phyloP scores from a whole-genome alignment of 2,797 vertebrate genomes.

The Denticeps clupeoides region DNA sequence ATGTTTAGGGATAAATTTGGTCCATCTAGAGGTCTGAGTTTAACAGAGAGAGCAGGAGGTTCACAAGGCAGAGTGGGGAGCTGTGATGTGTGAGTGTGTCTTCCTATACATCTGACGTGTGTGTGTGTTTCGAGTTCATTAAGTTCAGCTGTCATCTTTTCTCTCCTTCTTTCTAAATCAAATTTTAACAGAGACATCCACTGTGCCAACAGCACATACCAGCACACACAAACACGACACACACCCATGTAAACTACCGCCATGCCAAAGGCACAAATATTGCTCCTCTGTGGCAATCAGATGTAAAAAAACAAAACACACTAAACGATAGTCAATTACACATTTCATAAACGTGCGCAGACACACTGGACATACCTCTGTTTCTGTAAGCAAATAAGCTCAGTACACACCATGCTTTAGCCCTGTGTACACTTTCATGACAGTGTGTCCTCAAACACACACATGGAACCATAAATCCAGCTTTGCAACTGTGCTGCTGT shows the following conservation, averaged over 20 bases:
- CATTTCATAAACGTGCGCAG: no score
- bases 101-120: not conserved
- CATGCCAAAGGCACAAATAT: no score
- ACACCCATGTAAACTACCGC: not conserved
- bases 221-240: not conserved
- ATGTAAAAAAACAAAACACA: no score
- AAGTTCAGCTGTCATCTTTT: constrained; percentile 2
- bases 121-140: constrained; percentile 30
- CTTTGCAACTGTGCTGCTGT: not conserved
- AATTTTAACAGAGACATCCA: not conserved
- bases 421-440: no score
- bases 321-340: no score
- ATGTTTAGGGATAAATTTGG: no score
- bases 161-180: not conserved
- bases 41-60: constrained; percentile 39
- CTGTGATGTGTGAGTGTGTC: constrained; percentile 24
- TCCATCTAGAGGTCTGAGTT: constrained; percentile 19
- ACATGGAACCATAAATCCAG: not conserved
- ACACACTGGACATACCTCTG: no score
- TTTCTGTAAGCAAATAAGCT: no score
- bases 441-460: not conserved
- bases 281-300: no score
- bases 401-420: no score
- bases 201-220: not conserved
- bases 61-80: constrained; percentile 56